Evolutionary conservation across 1,140 invertebrate genomes (phyloP).

Genomic region (Centruroides vittatus): DNA sequence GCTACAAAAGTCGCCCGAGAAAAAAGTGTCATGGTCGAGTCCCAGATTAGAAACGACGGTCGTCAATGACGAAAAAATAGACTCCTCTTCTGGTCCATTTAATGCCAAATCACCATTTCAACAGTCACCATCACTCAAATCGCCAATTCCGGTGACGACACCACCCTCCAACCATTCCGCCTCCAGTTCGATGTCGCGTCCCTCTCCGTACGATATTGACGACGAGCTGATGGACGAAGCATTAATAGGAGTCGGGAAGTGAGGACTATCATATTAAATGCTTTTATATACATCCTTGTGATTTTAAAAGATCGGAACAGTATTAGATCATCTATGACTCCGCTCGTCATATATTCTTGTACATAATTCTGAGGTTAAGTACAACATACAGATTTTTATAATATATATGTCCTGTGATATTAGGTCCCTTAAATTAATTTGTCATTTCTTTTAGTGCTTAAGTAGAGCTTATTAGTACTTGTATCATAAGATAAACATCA

Average conservation of each 20-base stretch:
- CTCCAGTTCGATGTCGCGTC: slow-evolving; percentile 17
- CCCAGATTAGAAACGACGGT: slow-evolving; percentile 7
- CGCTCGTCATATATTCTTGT: no score
- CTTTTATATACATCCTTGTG: no score
- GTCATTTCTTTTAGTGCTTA: no score
- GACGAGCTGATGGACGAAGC: slow-evolving; percentile 82
- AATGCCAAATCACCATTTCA: slow-evolving; percentile 6
- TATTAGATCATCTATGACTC: no score
- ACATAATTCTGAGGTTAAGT: no score
- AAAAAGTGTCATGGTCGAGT: slow-evolving; percentile 12
- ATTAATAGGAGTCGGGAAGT: slow-evolving; percentile 53
- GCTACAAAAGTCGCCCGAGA: slow-evolving; percentile 9
- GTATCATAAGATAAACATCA: no score
- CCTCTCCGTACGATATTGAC: slow-evolving; percentile 64
- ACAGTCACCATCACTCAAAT: slow-evolving; percentile 6
- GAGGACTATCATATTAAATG: not conserved
- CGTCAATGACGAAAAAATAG: slow-evolving; percentile 12
- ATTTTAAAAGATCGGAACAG: no score
- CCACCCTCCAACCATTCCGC: slow-evolving; percentile 11
- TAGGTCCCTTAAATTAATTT: no score
- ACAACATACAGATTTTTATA: no score
- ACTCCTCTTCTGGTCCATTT: slow-evolving; percentile 8
- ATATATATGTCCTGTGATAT: no score
- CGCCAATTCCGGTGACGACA: slow-evolving; percentile 10
- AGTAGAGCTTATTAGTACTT: no score